Evolutionary conservation across 2,797 vertebrate species (phyloP), one percentile per base, ranked within the genome.

Genomic region (Siniperca undulata): DNA sequence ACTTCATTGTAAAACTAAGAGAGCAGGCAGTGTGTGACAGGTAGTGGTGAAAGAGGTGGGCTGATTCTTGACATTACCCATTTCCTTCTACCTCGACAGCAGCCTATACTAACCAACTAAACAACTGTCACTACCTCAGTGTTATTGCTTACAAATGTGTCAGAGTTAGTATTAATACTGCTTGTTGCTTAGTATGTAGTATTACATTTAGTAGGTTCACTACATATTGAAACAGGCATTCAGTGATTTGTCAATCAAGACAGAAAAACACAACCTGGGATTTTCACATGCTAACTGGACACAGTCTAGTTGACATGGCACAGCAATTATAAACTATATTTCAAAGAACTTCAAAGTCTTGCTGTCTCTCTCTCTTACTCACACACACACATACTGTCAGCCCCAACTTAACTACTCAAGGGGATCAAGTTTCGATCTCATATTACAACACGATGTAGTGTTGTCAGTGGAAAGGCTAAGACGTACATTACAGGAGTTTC

Each of bases 11-110:
- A 70, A 80, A 88, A 85, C 59, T 44, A 40, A 84, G 44, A 79
- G 85, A 88, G 89, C 83, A 86, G 91, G 89, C 83, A 84, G 77
- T 69, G 61, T 83, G 72, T 92, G 92, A 92, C 90, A 93, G 85
- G 67, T 70, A 10, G 74, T 38, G 73, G 68, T 79, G 69, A 83
- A 91, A 81, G 80, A 76, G 79, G 86, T 89, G 81, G 90, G 86
- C 79, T 84, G 80, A 86, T 76, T 52, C 79, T 75, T 86, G 86
- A 91, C 88, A 89, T 81, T 83, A 66, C 58, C 70, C 78, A 80
- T 84, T 88, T 92, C 80, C 74, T 58, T 91, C 77, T 67, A 80
- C 80, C 70, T 81, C 56, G 56, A 90, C 80, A 78, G 72, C 77
- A 85, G 56, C 56, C 74, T 77, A 34, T 56, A 73, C 70, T 60